phyloP scores from a whole-genome alignment of 1,140 invertebrate genomes.

The roundworm (Caenorhabditis elegans) region DNA sequence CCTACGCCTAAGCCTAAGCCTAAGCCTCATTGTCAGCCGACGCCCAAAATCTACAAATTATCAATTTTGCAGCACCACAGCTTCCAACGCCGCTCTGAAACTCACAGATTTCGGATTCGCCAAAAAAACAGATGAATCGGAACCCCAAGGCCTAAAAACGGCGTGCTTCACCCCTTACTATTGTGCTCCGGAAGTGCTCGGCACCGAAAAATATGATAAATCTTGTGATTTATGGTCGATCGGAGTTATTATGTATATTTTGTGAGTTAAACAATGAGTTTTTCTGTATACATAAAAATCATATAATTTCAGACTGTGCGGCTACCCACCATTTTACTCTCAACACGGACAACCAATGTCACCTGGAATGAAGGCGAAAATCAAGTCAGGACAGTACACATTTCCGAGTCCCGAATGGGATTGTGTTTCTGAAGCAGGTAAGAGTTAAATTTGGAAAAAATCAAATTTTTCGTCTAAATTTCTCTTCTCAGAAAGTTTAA shows the following conservation, averaged over 20 bases:
- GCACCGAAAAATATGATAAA: slow-evolving; percentile 95
- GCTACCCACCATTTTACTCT: slow-evolving; percentile 96
- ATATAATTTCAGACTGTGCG: slow-evolving; percentile 80
- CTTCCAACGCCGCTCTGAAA: slow-evolving; percentile 77
- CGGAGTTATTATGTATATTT: slow-evolving; percentile 96
- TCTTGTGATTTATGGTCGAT: slow-evolving; percentile 98
- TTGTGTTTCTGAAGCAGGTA: slow-evolving; percentile 83
- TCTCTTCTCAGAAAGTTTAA: too few relatives aligned
- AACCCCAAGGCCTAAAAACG: slow-evolving; percentile 82
- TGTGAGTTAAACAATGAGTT: slow-evolving; percentile 73
- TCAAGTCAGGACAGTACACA: slow-evolving; percentile 84
- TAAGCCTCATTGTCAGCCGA: background rate
- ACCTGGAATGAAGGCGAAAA: slow-evolving; percentile 86
- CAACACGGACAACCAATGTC: slow-evolving; percentile 94
- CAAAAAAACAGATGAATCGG: slow-evolving; percentile 73
- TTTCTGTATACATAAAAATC: slow-evolving; percentile 15
- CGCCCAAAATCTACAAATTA: too few relatives aligned
- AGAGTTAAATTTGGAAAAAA: slow-evolving; percentile 37
- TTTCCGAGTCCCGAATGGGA: slow-evolving; percentile 95
- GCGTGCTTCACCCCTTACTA: slow-evolving; percentile 98
- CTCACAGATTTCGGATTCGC: slow-evolving; percentile 98
- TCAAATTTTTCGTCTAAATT: too few relatives aligned
- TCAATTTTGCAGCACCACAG: slow-evolving; percentile 53
- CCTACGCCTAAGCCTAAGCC: too few relatives aligned
- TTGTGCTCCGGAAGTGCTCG: slow-evolving; percentile 78